phyloP scores from a whole-genome alignment of 2,888 invertebrate species.

The Heteropelma amictum region DNA sequence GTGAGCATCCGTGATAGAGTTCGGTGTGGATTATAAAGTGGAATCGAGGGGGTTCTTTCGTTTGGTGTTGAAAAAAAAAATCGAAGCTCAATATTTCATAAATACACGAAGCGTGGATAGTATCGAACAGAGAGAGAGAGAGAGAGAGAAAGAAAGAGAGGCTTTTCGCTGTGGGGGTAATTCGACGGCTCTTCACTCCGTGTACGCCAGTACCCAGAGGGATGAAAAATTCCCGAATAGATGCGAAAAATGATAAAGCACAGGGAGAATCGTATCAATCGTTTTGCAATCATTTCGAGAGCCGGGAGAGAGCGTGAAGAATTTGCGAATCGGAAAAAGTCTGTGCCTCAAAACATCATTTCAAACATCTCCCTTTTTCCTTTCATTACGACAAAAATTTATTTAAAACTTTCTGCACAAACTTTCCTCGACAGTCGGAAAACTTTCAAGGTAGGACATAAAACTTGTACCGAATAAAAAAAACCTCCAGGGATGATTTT shows the following conservation, averaged over 20 bases:
- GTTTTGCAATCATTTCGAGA: not conserved
- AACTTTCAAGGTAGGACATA: no score
- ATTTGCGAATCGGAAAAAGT: conserved; percentile 10
- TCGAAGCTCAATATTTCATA: conserved; percentile 47
- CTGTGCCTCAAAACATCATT: conserved; percentile 13
- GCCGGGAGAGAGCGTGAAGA: not conserved
- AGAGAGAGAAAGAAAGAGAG: no score
- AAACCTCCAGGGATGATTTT: no score
- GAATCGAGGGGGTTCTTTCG: not conserved
- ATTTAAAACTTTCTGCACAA: not conserved
- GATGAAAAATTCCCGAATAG: conserved; percentile 20
- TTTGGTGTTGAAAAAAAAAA: conserved; percentile 7
- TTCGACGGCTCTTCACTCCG: conserved; percentile 31
- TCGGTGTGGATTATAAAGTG: conserved; percentile 34
- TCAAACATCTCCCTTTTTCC: not conserved
- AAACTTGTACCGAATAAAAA: no score
- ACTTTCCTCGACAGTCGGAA: not conserved
- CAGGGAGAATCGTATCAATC: conserved; percentile 41
- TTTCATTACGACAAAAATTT: not conserved
- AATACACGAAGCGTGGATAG: conserved; percentile 16
- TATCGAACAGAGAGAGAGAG: no score
- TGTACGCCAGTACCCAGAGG: not conserved
- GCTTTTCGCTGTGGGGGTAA: conserved; percentile 30
- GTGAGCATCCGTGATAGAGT: conserved; percentile 7
- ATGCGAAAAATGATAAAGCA: conserved; percentile 31